phyloP scores from a whole-genome alignment of 2,113 vertebrate genomes.

The Eira barbara region DNA sequence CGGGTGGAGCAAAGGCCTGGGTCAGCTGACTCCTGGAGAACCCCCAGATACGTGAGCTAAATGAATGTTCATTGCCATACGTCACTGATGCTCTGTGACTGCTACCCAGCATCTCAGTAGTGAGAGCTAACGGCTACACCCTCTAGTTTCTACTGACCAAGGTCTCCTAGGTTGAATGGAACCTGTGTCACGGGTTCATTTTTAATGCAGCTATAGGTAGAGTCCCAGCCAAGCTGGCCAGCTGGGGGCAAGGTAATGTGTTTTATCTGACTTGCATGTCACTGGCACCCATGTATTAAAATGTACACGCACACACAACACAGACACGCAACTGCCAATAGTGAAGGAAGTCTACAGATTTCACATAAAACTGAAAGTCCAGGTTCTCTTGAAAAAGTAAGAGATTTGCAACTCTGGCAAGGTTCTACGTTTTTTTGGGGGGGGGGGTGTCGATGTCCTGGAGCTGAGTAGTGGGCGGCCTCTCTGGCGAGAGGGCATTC shows the following conservation, averaged over 20 bases:
- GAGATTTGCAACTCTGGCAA: neutral
- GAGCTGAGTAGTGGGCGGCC: neutral
- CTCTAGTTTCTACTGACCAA: neutral
- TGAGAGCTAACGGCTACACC: neutral
- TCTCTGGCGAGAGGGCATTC: rapidly evolving
- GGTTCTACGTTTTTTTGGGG: neutral
- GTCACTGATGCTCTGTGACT: neutral
- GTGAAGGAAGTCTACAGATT: neutral
- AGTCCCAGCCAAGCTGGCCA: neutral
- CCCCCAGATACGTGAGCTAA: neutral
- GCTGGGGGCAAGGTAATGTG: neutral
- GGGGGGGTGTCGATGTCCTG: rapidly evolving
- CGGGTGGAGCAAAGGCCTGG: too few species aligned
- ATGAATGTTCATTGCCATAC: rapidly evolving
- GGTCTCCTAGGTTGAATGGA: neutral
- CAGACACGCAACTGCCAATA: neutral
- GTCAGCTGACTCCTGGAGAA: neutral
- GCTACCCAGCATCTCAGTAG: neutral
- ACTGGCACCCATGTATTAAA: neutral
- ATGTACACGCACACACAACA: neutral
- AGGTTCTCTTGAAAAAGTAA: neutral
- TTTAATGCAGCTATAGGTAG: neutral
- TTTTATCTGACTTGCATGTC: neutral
- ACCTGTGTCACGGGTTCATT: neutral
- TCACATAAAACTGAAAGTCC: neutral